A percentile compares a stretch with the other conserved stretches of the same genome.
phyloP scores from a whole-genome alignment of 1,140 invertebrate genomes.

The Aphaenogaster rudis region DNA sequence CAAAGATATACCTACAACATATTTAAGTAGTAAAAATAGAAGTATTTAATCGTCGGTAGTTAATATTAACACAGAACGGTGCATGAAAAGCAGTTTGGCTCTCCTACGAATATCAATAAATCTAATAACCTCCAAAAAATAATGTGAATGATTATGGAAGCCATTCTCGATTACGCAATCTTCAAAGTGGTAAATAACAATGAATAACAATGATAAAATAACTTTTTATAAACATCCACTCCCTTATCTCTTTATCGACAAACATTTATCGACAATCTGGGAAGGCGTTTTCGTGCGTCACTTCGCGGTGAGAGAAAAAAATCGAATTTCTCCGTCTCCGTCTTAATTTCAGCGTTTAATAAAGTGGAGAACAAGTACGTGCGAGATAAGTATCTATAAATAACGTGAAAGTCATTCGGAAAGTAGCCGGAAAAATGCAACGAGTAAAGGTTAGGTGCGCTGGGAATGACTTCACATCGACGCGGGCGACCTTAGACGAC shows the following conservation, averaged over 20 bases:
- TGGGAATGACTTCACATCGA: background rate
- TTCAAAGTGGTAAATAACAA: background rate
- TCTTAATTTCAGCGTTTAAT: background rate
- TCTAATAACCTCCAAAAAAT: background rate
- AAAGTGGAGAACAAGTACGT: background rate
- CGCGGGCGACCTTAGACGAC: background rate
- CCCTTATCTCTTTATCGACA: background rate
- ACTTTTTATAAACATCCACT: background rate
- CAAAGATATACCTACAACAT: no score
- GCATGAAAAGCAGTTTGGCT: background rate
- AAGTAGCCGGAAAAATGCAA: background rate
- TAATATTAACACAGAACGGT: background rate
- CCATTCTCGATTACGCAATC: background rate
- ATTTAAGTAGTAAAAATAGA: no score
- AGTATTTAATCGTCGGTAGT: no score
- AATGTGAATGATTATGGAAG: background rate
- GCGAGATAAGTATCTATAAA: background rate
- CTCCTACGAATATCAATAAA: background rate
- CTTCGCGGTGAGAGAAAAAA: background rate
- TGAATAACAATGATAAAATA: background rate
- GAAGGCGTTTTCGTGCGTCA: background rate
- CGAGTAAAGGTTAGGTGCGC: conserved; percentile 17
- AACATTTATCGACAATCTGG: conserved; percentile 6
- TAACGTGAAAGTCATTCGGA: background rate
- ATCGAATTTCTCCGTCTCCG: background rate